Evolutionary conservation across 2,113 vertebrate species (phyloP), one percentile per base, ranked within the genome.

Genomic region (Dicentrarchus labrax): DNA sequence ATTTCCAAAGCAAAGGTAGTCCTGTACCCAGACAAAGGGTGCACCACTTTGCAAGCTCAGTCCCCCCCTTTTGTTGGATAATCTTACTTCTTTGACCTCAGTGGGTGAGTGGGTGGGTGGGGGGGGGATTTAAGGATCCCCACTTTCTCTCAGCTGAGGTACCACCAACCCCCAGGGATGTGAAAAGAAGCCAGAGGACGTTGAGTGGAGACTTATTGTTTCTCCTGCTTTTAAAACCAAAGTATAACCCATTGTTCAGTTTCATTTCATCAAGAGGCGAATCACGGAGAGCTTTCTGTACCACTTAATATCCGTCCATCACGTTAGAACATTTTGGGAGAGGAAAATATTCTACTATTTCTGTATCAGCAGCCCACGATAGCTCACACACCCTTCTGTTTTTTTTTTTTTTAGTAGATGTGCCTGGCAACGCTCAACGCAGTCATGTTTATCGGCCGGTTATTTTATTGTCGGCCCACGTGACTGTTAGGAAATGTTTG

Each of bases 1-100:
- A 62, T 56, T 81, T 64, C n/a, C 62, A 62, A 24, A 64, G 39
- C 4, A 51, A 72, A 79, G 65, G 54, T 83, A 41, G 81, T 43
- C 72, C 75, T 88, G 88, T 90, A 85, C 60, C 6, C 68, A 75
- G 38, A 92, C 89, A 92, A 88, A 89, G 75, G 53, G 21, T 51
- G 36, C 51, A 68, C 68, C 78, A 67, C 68, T 86, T 85, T 86
- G 69, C 57, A 69, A 67, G 59, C 69, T 82, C 74, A 60, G 64
- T 38, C n/a, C n/a, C 61, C 69, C 22, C 60, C 65, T 74, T 84
- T 92, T 93, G 88, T 92, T 87, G 78, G 77, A 78, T 76, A 80
- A 85, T 73, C 61, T 88, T 85, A 76, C 69, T 82, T 75, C 38
- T 82, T 66, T 86, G 80, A 79, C 76, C 72, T 39, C 64, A 38